phyloP scores from a whole-genome alignment of 2,797 vertebrate species.

The Sternotherus odoratus region DNA sequence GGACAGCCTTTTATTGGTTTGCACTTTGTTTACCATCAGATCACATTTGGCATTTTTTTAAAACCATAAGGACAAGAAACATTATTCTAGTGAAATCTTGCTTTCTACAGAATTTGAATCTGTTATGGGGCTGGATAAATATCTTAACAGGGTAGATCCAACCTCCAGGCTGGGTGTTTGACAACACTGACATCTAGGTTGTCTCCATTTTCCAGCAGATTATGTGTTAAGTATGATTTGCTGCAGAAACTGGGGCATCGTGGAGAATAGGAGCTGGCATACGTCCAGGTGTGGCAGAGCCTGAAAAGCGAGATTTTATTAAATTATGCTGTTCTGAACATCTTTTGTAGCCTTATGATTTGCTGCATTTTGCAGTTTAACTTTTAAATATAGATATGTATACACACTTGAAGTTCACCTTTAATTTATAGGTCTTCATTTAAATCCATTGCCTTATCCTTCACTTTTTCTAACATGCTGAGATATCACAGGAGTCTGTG shows the following conservation, averaged over 20 bases:
- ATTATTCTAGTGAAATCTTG: not conserved
- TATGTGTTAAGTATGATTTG: not conserved
- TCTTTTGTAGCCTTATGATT: not conserved
- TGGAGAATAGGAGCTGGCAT: not conserved
- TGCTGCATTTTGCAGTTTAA: not conserved
- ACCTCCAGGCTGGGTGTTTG: not conserved
- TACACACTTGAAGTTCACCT: not conserved
- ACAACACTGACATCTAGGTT: no score
- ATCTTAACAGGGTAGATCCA: not conserved
- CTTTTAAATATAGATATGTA: not conserved
- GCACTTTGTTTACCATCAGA: not conserved
- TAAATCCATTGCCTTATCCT: not conserved
- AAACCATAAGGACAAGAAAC: not conserved
- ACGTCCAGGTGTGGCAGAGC: not conserved
- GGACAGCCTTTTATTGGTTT: not conserved
- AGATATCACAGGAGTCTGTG: not conserved
- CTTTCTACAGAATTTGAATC: not conserved
- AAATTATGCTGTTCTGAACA: not conserved
- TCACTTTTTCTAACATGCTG: not conserved
- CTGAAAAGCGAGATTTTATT: not conserved
- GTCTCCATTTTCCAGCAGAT: not conserved
- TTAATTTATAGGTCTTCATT: not conserved
- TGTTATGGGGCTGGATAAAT: slow-evolving; percentile 20
- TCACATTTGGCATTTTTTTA: not conserved
- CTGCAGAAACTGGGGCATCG: not conserved